Base-by-base conservation (phyloP, 2,797 vertebrate genomes). In the Brachyrhaphis roseni region DNA sequence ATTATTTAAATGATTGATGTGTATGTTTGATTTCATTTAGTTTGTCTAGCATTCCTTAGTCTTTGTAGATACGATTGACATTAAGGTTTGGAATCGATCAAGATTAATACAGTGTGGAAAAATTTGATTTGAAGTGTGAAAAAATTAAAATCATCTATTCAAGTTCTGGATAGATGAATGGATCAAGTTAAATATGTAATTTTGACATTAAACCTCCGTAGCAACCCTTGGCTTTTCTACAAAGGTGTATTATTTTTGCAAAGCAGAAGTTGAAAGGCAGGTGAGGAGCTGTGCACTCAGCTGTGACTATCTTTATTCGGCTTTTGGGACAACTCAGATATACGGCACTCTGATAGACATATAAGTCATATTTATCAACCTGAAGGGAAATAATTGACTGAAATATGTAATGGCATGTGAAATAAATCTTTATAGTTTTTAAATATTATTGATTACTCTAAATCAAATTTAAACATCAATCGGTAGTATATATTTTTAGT, bases 251-350 rank as follows among this genome's bases (percentile, higher is more conserved):
- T 75, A 16, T 1, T 75, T 51, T 80, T 78, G 43, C 68, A 6
- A 46, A 78, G 26, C 1, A 5, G 0, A 43, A 15, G 12, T 13
- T 76, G 16, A 79, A 74, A 78, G n/a, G 66, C 55, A 46, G 71
- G 43, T 81, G 51, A 12, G 3, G 12, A 73, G 72, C 49, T 57
- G 64, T 57, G 57, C 68, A 49, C 72, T 80, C 41, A 71, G 43
- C 71, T 80, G 59, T 72, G 49, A 83, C 55, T 53, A 31, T 53
- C 45, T 78, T 75, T 79, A 78, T 49, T 36, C 51, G 43, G 71
- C 78, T 51, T 46, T 55, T 34, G 43, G 77, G 66, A 79, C 1
- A 77, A 85, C 28, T 82, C 36, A 28, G 66, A 84, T 59, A 73
- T 20, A 41, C 68, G 34, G 36, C 18, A 34, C 66, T 53, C 5